These are phyloP conservation scores for Drosophila incognita DNA, from an alignment of 2,888 invertebrate species.

Conservation along the genomic window DNA sequence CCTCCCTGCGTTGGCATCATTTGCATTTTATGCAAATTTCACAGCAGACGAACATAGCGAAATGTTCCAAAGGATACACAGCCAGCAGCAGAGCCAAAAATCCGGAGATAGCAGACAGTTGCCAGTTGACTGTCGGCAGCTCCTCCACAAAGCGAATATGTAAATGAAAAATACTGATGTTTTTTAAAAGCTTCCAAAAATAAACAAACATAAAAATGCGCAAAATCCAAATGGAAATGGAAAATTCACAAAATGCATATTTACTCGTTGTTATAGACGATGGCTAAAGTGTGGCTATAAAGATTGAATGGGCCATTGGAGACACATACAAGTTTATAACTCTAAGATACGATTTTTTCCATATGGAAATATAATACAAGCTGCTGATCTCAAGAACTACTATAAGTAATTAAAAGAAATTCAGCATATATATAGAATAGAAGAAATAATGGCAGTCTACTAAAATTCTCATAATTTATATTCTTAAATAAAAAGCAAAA, in stretches of 20 bases:
- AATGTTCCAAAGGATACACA: conserved; percentile 68
- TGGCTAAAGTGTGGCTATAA: conserved; percentile 24
- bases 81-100: conserved; percentile 12
- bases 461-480: neutral
- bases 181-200: conserved; percentile 79
- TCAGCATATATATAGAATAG: neutral
- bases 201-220: conserved; percentile 79
- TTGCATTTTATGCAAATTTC: conserved; percentile 84
- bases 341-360: neutral
- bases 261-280: conserved; percentile 59
- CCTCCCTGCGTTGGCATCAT: conserved; percentile 70
- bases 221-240: conserved; percentile 61
- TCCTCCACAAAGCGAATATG: conserved; percentile 76
- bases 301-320: conserved; percentile 10
- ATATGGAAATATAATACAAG: neutral
- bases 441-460: neutral
- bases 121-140: conserved; percentile 10
- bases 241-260: conserved; percentile 75
- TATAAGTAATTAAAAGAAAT: neutral
- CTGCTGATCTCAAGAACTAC: neutral
- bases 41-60: conserved; percentile 65
- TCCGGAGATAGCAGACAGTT: conserved; percentile 12
- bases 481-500: neutral
- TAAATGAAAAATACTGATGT: conserved; percentile 79
- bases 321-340: neutral